Percentiles rank a stretch among this genome's conserved stretches.
Conservation (phyloP, 2,113 vertebrate genomes). For the Mesoclemmys tuberculata region DNA sequence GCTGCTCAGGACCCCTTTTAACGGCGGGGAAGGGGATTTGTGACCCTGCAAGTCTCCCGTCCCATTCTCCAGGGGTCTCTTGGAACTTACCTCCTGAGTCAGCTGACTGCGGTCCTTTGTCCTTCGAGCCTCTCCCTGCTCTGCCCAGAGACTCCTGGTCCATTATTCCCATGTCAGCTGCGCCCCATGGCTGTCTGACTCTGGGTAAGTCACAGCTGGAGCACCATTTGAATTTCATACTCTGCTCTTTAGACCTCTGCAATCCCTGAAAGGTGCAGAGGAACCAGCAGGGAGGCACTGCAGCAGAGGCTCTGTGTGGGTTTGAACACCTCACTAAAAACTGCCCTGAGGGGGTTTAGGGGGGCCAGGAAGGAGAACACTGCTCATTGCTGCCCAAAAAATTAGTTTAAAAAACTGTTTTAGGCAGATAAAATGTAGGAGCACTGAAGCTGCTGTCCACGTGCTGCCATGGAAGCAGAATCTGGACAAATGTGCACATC, state of each 20-base stretch:
- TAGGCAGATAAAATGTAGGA: not conserved
- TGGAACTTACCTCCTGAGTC: not conserved
- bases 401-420: not conserved
- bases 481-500: not conserved
- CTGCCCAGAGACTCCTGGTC: not conserved
- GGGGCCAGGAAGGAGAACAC: not conserved
- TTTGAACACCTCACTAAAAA: not conserved
- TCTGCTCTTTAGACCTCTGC: fast-evolving
- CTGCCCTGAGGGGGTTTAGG: not conserved
- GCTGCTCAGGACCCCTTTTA: not conserved
- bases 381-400: not conserved
- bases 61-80: not conserved
- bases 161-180: not conserved
- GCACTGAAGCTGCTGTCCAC: not conserved
- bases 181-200: not conserved
- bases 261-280: not conserved
- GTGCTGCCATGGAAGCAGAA: not conserved
- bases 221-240: not conserved
- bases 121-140: too few species aligned
- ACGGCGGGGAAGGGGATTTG: too few species aligned
- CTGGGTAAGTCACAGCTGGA: not conserved
- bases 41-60: not conserved
- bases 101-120: not conserved
- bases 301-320: not conserved
- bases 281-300: not conserved